A percentile compares a stretch with the other conserved stretches of the same genome.
These are phyloP conservation scores for Pogonocichla stellata DNA, from an alignment of 2,113 vertebrate species.

Conservation along the genomic window DNA sequence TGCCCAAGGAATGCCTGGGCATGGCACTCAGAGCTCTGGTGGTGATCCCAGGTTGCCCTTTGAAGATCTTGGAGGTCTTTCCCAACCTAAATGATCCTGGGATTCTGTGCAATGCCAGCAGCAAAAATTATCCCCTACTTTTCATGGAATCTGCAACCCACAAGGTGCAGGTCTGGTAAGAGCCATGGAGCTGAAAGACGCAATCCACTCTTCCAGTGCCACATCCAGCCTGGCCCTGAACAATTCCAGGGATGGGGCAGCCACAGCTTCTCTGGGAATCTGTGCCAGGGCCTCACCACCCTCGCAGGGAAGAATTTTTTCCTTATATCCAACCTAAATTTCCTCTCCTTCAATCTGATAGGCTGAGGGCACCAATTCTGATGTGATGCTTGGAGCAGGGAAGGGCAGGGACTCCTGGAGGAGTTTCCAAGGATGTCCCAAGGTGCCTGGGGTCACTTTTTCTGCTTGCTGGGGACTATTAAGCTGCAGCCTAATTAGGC, in stretches of 20 bases:
- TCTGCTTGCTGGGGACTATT: background rate
- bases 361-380: background rate
- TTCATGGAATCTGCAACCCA: fast-evolving
- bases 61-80: background rate
- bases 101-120: background rate
- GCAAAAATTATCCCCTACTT: background rate
- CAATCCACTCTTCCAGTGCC: background rate
- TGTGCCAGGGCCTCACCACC: background rate
- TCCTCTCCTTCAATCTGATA: background rate
- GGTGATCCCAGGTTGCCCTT: background rate
- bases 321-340: background rate
- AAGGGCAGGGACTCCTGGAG: background rate
- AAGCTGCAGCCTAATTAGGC: background rate
- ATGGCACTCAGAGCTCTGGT: too few species aligned
- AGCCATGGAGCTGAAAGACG: background rate
- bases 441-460: background rate
- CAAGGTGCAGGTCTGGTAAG: background rate
- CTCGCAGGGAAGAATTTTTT: background rate
- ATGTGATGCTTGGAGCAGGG: background rate
- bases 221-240: background rate
- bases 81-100: background rate
- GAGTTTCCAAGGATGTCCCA: background rate
- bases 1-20: fast-evolving
- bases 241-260: background rate
- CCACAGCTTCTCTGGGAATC: background rate